A percentile compares a stretch with the other conserved stretches of the same genome.
Evolutionary conservation across 1,140 invertebrate species (phyloP).

Genomic region (Spodoptera litura): DNA sequence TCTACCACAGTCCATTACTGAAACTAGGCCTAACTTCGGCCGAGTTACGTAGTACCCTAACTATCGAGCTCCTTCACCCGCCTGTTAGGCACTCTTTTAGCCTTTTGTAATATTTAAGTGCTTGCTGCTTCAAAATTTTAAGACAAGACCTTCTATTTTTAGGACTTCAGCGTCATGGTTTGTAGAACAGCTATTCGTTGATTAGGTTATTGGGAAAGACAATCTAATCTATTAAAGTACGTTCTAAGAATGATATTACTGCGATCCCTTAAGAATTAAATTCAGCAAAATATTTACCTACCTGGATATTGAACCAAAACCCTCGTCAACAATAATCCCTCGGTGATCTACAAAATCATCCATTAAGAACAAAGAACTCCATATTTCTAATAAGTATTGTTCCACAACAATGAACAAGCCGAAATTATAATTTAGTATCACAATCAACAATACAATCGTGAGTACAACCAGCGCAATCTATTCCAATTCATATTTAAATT

Average conservation of each 20-base stretch:
- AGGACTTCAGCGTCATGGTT: no score
- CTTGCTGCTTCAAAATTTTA: no score
- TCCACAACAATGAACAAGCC: not conserved
- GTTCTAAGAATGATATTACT: no score
- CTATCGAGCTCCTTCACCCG: not conserved
- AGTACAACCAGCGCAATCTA: conserved; percentile 37
- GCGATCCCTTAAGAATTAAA: no score
- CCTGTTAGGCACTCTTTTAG: conserved; percentile 3
- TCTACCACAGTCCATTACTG: not conserved
- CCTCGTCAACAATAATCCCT: not conserved
- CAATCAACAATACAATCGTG: conserved; percentile 33
- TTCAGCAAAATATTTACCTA: no score
- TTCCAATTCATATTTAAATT: conserved; percentile 48
- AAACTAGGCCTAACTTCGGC: conserved; percentile 24
- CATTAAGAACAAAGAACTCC: no score
- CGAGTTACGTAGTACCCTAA: not conserved
- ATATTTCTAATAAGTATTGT: not conserved
- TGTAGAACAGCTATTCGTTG: no score
- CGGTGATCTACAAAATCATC: not conserved
- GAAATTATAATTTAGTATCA: conserved; percentile 12
- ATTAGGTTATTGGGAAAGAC: no score
- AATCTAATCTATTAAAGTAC: no score
- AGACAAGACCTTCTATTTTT: no score
- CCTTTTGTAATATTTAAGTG: not conserved
- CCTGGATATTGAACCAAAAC: no score